Base-by-base conservation (phyloP, 2,113 vertebrate genomes). In the Actenoides hombroni region DNA sequence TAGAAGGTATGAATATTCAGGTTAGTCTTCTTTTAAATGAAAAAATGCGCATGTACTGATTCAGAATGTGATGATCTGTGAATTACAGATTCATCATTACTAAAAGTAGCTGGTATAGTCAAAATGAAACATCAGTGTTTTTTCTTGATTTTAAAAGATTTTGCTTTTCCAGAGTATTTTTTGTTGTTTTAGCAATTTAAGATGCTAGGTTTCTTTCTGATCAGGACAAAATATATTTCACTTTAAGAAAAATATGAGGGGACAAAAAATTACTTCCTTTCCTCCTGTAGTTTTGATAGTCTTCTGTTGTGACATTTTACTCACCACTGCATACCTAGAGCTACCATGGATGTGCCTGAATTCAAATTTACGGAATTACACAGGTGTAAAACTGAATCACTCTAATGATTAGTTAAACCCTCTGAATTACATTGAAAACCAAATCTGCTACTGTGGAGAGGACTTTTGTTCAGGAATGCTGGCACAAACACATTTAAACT, bases 361-460 rank as follows among this genome's bases (percentile, higher is more conserved):
- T 88, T 88, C 18, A 81, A 73, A 90, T 86, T 54, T 71, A 88
- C 60, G 61, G 56, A 86, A 60, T 64, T 71, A 19, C 42, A 74
- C 51, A 88, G 29, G 46, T 92, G 83, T 88, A 83, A 92, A 90
- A 75, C 56, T 16, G 21, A 86, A 90, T 81, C 53, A 71, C 49
- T 88, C 26, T 16, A 65, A 74, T 82, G 80, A 57, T 86, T 82
- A 93, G 90, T 84, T 94, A 94, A 95, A 83, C 40, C 10, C 33
- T 40, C 42, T 68, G 73, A 86, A 75, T 86, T 92, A 71, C 11
- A 86, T 57, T 21, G 51, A 71, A 94, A 86, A 33, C 13, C 33
- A 71, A 96, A 53, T 53, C 33, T 49, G 81, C 51, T 46, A 33
- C 71, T 64, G 26, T 70, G 26, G 42, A 78, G 93, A 59, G 69